A percentile compares a stretch with the other conserved stretches of the same genome.
Conservation (phyloP, 92 coral and sea anemone species). For the Bergia puertoricense region DNA sequence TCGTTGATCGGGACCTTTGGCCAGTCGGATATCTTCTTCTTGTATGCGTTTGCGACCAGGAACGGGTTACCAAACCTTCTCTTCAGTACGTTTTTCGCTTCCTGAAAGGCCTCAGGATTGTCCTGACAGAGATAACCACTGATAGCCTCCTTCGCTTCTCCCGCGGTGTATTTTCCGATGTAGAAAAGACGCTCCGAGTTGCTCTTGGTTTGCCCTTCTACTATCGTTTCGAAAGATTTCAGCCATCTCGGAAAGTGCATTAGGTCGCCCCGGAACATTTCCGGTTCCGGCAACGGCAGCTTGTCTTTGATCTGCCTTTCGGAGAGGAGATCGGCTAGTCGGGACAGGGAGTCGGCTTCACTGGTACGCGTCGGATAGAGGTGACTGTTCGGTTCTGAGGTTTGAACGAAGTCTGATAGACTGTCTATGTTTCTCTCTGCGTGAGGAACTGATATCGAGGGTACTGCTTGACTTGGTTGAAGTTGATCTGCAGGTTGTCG, state of each 20-base stretch:
- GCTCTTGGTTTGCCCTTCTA: slow-evolving; percentile 46
- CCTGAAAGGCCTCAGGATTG: slow-evolving; percentile 11
- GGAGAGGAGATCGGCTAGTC: not conserved
- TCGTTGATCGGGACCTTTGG: slow-evolving; percentile 44
- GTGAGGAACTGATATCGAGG: not conserved
- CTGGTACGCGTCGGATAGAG: not conserved
- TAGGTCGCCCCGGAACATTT: slow-evolving; percentile 53
- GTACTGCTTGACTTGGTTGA: not conserved
- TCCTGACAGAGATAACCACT: slow-evolving; percentile 10
- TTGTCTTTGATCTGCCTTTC: slow-evolving; percentile 2
- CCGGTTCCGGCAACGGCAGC: slow-evolving; percentile 63
- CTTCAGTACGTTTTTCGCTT: not conserved
- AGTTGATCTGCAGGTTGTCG: slow-evolving; percentile 1
- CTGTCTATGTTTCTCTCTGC: no score
- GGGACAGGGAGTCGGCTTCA: not conserved
- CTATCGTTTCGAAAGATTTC: slow-evolving; percentile 59
- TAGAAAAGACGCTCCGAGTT: slow-evolving; percentile 48
- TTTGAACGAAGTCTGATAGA: not conserved
- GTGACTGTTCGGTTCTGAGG: not conserved
- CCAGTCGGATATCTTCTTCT: slow-evolving; percentile 33
- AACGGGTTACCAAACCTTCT: not conserved
- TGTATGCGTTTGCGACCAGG: not conserved
- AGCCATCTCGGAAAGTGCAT: slow-evolving; percentile 56
- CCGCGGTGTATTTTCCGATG: slow-evolving; percentile 50
- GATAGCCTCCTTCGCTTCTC: not conserved